A percentile compares a stretch with the other conserved stretches of the same genome.
Conservation (phyloP, 2,113 vertebrate species). For the Odontesthes bonariensis region DNA sequence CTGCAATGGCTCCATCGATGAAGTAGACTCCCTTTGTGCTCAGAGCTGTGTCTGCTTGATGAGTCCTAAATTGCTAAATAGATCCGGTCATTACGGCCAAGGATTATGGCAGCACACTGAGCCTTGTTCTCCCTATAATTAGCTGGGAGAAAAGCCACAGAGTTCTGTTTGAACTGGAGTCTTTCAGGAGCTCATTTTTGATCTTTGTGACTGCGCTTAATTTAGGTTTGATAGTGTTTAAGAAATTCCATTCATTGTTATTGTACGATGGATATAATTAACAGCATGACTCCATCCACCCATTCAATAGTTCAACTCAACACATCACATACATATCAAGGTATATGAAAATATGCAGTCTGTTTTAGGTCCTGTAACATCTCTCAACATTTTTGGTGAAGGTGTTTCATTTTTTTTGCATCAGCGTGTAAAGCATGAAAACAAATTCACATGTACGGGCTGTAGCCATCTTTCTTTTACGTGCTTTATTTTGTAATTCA, state of each 20-base stretch:
- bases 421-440: no score
- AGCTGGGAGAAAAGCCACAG: constrained; percentile 46
- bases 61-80: constrained; percentile 59
- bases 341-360: no score
- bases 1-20: constrained; percentile 40
- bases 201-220: constrained; percentile 23
- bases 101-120: constrained; percentile 50
- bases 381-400: no score
- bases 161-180: constrained; percentile 46
- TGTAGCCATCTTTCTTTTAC: no score
- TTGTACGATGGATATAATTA: background rate
- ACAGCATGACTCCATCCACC: background rate
- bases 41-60: constrained; percentile 26
- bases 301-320: background rate
- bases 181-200: constrained; percentile 4
- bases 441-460: no score
- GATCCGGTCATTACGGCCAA: constrained; percentile 63
- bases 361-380: no score
- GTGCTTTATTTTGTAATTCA: no score
- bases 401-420: no score
- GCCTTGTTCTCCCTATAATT: constrained; percentile 55
- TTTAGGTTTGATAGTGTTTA: constrained; percentile 18
- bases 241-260: constrained; percentile 5
- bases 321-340: no score
- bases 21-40: constrained; percentile 50